Evolutionary conservation across 1,140 invertebrate species (phyloP), one percentile per base, ranked within the genome.

Genomic region (Euura lappo): DNA sequence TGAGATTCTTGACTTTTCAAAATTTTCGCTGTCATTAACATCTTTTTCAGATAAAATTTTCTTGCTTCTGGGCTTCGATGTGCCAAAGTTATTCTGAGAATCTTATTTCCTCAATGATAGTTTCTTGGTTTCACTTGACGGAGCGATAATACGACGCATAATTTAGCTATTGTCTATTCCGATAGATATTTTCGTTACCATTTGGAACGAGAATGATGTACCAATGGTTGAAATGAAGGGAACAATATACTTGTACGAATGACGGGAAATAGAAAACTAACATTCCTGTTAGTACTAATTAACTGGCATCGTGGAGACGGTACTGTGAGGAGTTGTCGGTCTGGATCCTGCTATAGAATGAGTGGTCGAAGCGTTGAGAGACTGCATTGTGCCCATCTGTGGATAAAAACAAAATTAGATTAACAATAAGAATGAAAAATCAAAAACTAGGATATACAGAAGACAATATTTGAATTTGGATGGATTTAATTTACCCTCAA

Each of bases 331-430:
- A 28, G 95, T 96, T 68, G 95, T 96, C 2, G 95, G 95, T 47
- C 95, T 89, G 10, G 95, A 96, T 46, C 94, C 94, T 73, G 94
- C 94, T 70, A 96, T 89, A 0, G 94, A 96, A 71, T 95, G 94
- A 64, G 94, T 93, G 28, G 94, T 92, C 11, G 94, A 95, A 73
- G 92, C 92, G 85, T 94, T 94, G 73, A 95, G 85, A 42, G 93
- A 94, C 42, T 94, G 93, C 94, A 97, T 94, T 47, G 95, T 96
- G 65, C 95, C 95, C 91, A 96, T 96, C 94, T 96, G 82, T 51
- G 85, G 78, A 74, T 72, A 75, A 75, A 67, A 28, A 73, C 70
- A 73, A 71, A 60, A 74, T 70, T 74, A 47, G 65, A 68, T 65
- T 70, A 47, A 71, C n/a, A 44, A 13, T 70, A 47, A 71, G 60